Conservation (phyloP, 92 coral and sea anemone species). For the Actinernus sp. region DNA sequence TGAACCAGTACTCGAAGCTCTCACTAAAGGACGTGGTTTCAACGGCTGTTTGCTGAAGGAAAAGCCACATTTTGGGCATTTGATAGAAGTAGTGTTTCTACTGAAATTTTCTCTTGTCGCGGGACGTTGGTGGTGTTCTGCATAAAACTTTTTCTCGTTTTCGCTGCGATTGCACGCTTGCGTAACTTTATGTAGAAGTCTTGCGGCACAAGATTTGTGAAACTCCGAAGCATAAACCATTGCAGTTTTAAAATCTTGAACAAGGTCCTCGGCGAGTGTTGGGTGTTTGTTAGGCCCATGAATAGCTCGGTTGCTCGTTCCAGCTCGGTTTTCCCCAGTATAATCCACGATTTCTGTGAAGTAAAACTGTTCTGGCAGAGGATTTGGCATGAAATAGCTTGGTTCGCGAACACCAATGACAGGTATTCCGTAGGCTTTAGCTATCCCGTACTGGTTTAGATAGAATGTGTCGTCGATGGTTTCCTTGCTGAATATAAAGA, state of each 20-base stretch:
- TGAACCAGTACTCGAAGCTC: slow-evolving; percentile 92
- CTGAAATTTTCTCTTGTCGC: background rate
- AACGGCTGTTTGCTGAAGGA: slow-evolving; percentile 22
- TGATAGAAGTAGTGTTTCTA: slow-evolving; percentile 3
- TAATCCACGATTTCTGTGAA: slow-evolving; percentile 89
- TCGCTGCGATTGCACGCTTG: slow-evolving; percentile 67
- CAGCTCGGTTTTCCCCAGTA: slow-evolving; percentile 48
- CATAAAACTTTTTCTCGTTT: slow-evolving; percentile 61
- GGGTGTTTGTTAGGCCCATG: slow-evolving; percentile 46
- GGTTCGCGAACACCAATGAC: slow-evolving; percentile 91
- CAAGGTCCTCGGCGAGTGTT: slow-evolving; percentile 72
- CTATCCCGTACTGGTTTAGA: slow-evolving; percentile 94
- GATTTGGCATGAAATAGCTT: slow-evolving; percentile 91
- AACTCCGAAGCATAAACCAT: slow-evolving; percentile 95
- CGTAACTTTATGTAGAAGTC: slow-evolving; percentile 82
- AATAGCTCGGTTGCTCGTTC: slow-evolving; percentile 46
- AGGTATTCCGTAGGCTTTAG: slow-evolving; percentile 86
- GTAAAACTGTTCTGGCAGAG: slow-evolving; percentile 95
- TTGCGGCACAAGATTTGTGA: slow-evolving; percentile 91
- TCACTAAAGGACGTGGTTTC: slow-evolving; percentile 69
- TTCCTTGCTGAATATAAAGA: slow-evolving; percentile 90
- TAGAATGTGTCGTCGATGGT: slow-evolving; percentile 83
- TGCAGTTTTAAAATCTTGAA: slow-evolving; percentile 85
- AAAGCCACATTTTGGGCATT: slow-evolving; percentile 93
- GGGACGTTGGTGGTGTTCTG: slow-evolving; percentile 7